Evolutionary conservation across 2,888 invertebrate species (phyloP), one percentile per base, ranked within the genome.

Genomic region (Hanleya hanleyi): DNA sequence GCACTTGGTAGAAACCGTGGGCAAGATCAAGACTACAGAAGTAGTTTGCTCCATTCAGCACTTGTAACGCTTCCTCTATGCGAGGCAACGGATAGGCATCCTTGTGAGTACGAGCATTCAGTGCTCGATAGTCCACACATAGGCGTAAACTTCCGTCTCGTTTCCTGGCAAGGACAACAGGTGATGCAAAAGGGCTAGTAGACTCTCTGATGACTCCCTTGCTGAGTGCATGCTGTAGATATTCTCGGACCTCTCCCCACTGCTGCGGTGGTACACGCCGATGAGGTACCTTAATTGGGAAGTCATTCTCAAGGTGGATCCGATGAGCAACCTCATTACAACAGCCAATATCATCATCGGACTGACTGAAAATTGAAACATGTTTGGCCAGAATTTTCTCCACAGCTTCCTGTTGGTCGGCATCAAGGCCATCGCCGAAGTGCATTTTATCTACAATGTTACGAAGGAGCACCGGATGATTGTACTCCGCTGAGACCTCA

Each of bases 41-140:
- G 36, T 70, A 79, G 12, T 67, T 70, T 3, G 77, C 73, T 18
- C 80, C 77, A 7, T 62, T 37, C 32, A 83, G 47, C 1, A 65
- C 68, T 22, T 83, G 77, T 18, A 85, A 64, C 1, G 74, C 71
- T 26, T 83, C 82, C n/a, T 83, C 75, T n/a, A 87, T 82, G 4
- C 76, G 33, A 3, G 85, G 82, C 7, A 87, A 66, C 1, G 84
- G 84, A 67, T 77, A 81, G 7, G 70, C 69, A 67, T 86, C 83
- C 49, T 77, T 75, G 2, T 64, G 67, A 15, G 84, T 83, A 15
- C 75, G 67, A 9, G 71, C 65, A 75, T 84, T 87, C 5, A 86
- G 51, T 4, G 47, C 47, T 29, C 82, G 51, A 71, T 76, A 87
- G 38, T 85, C 84, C 3, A 81, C 71, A 61, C 84, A 85, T 5